Evolutionary conservation across 2,888 invertebrate species (phyloP), one percentile per base, ranked within the genome.

Genomic region (Eumerus sabulonum): DNA sequence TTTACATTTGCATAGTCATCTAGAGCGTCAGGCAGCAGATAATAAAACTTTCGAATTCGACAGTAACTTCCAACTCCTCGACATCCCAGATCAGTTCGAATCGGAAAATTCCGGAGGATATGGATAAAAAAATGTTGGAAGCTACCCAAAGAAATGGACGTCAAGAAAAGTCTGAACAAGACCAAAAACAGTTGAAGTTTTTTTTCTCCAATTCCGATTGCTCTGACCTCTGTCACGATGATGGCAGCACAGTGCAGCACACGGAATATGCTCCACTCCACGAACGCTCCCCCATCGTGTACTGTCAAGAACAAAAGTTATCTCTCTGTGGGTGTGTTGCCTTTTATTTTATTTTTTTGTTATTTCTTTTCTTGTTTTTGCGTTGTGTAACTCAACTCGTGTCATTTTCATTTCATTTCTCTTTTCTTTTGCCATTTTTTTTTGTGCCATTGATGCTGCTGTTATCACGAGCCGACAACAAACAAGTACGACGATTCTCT

Each of bases 301-400:
- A 27, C 27, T 4, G 27, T 4, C 27, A 27, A 27, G 27, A 27
- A 27, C 27, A 27, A 7, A 27, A 27, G 2, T 27, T 27, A 27
- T 27, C 27, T 27, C 27, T 27, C 27, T 27, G 27, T 27, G 27
- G 27, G 27, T 27, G 27, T 27, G 7, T 27, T n/a, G n/a, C n/a
- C n/a, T n/a, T n/a, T 27, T 27, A 27, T 27, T 27, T 27, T 27
- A 27, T 27, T 27, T 14, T 14, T 12, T 14, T 19, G n/a, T 45
- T 9, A 17, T 2, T 27, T 27, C 12, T 14, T 12, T 14, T 19
- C 16, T 45, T 9, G 16, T 2, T 19, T 9, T 40, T 54, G 18
- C 7, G 38, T 56, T 62, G 54, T 70, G 47, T 48, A 62, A 71
- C 71, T 57, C 56, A 17, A 40, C 11, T 51, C 17, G 27, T 57